phyloP scores from a whole-genome alignment of 2,113 vertebrate species.

The Donacobius atricapilla region DNA sequence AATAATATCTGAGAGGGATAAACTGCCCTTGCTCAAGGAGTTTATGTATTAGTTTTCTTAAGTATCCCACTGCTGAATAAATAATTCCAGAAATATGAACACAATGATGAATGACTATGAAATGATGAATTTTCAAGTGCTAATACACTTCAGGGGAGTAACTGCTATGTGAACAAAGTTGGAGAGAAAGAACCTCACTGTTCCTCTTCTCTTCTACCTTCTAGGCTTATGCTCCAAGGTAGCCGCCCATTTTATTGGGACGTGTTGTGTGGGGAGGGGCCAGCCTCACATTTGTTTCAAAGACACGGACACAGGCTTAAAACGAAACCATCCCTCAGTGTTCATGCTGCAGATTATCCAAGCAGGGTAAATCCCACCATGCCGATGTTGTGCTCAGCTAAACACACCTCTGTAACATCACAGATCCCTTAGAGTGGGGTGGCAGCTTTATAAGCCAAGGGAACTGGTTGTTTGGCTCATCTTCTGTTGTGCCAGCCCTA shows the following conservation, averaged over 20 bases:
- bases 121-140: neutral
- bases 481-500: neutral
- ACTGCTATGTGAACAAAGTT: neutral
- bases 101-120: neutral
- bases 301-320: neutral
- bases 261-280: neutral
- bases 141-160: neutral
- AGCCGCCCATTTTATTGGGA: neutral
- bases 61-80: neutral
- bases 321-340: neutral
- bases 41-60: neutral
- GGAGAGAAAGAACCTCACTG: neutral
- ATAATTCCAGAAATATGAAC: neutral
- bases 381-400: neutral
- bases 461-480: fast-evolving
- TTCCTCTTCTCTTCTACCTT: neutral
- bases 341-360: neutral
- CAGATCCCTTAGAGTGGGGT: neutral
- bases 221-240: neutral
- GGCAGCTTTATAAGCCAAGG: neutral
- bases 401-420: neutral
- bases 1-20: neutral
- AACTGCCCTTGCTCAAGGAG: neutral
- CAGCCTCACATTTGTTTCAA: neutral
- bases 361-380: neutral